Base-by-base conservation (phyloP, 2,888 invertebrate species). In the Drosophila longiperda region DNA sequence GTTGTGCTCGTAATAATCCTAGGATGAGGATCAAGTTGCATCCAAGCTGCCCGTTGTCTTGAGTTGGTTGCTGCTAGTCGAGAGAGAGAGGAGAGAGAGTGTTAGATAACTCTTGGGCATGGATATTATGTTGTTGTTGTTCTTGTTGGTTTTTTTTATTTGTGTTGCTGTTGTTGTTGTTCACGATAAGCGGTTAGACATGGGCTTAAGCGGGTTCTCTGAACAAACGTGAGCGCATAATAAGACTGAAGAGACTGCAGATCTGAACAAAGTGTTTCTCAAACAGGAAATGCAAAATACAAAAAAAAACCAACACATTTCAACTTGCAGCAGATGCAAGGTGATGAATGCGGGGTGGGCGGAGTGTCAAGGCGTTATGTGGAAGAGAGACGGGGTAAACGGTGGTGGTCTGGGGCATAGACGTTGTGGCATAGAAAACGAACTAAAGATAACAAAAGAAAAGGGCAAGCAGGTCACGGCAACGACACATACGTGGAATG, bases 401-500 rank as follows among this genome's bases (percentile, higher is more conserved):
- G 32, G 11, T 20, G 23, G 23, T 6, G 29, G 48, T 49, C 2
- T 8, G 45, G 29, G 32, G 11, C 26, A 6, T 0, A 8, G 23
- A 23, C 15, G 34, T 49, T 9, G 50, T 45, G 40, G 36, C 11
- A 45, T 40, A 26, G 32, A 32, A 57, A 60, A 63, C 68, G 59
- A 58, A 85, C 66, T 73, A 67, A 38, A 75, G 64, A 71, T 75
- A 68, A 73, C 69, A 71, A 40, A 20, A 12, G 20, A 15, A 23
- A 45, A 26, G 26, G 26, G 20, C 45, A 38, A 38, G 38, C 17
- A 17, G 17, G 17, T 17, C 17, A 38, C 17, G 38, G 17, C 38
- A 23, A 23, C 45, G 29, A 45, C 20, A 96, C 96, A 96, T 95
- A 96, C 96, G 95, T 95, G 83, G 96, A 95, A 92, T 96, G 96